Conservation (phyloP, 2,113 vertebrate species). For the Psittacula cyanocephala region DNA sequence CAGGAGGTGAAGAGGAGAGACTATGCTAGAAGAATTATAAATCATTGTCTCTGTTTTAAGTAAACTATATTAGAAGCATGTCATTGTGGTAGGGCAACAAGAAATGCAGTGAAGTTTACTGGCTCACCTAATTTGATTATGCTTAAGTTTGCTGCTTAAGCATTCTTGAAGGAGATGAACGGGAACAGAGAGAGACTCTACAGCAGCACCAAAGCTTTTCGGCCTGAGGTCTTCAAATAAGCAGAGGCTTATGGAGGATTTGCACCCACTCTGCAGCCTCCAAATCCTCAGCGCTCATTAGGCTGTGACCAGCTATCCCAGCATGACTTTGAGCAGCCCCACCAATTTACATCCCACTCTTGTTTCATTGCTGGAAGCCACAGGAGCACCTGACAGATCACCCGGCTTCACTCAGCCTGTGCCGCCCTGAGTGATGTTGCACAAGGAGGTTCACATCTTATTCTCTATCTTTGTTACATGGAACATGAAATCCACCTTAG, state of each 20-base stretch:
- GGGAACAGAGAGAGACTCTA: not conserved
- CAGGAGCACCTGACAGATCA: not conserved
- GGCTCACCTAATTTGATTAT: not conserved
- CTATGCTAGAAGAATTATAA: not conserved
- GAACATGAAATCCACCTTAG: not conserved
- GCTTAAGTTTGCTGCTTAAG: constrained; percentile 12
- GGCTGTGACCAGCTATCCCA: not conserved
- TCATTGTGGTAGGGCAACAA: not conserved
- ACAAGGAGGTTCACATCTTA: not conserved
- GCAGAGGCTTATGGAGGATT: not conserved
- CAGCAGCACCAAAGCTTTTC: not conserved
- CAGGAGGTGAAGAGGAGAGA: not conserved
- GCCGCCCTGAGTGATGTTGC: not conserved
- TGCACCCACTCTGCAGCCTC: not conserved
- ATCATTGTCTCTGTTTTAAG: not conserved
- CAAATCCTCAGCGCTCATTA: not conserved
- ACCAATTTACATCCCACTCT: not conserved
- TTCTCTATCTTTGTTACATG: not conserved
- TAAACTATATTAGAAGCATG: not conserved
- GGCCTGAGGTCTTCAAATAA: not conserved
- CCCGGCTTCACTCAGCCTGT: not conserved
- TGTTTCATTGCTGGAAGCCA: not conserved
- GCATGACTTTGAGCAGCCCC: not conserved
- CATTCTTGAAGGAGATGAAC: not conserved
- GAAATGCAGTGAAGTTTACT: not conserved